Evolutionary conservation across 1,140 invertebrate species (phyloP).

Genomic region (Dinothrombium tinctorium): DNA sequence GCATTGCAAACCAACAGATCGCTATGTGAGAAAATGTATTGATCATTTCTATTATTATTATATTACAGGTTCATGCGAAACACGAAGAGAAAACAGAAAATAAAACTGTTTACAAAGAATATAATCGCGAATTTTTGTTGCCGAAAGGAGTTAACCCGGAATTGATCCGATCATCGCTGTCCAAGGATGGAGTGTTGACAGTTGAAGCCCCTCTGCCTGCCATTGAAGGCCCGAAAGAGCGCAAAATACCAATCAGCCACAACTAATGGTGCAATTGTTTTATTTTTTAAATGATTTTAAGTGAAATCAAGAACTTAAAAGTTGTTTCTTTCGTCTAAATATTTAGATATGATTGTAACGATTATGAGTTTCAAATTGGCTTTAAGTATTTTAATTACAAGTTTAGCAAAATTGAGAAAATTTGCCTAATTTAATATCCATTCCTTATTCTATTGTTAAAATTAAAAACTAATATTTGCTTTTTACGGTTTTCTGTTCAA

Average conservation of each 20-base stretch:
- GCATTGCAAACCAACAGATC: no score
- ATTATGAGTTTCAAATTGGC: no score
- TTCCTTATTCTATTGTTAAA: no score
- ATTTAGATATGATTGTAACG: not conserved
- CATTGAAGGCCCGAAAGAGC: slow-evolving; percentile 36
- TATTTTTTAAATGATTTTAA: no score
- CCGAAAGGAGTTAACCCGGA: slow-evolving; percentile 76
- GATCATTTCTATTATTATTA: no score
- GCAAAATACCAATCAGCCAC: slow-evolving; percentile 41
- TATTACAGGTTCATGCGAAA: slow-evolving; percentile 66
- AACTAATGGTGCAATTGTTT: no score
- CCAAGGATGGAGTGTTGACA: slow-evolving; percentile 73
- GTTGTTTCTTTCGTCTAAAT: not conserved
- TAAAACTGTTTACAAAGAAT: slow-evolving; percentile 80
- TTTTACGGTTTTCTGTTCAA: no score
- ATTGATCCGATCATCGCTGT: slow-evolving; percentile 63
- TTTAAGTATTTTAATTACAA: no score
- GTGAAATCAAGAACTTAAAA: not conserved
- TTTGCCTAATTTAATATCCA: no score
- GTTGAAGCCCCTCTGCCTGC: slow-evolving; percentile 74
- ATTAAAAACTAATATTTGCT: no score
- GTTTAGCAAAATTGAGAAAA: no score
- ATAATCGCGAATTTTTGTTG: slow-evolving; percentile 79
- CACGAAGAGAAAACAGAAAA: slow-evolving; percentile 85
- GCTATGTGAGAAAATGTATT: no score